Evolutionary conservation across 1,140 invertebrate genomes (phyloP), one percentile per base, ranked within the genome.

Genomic region (Cydia strobilella): DNA sequence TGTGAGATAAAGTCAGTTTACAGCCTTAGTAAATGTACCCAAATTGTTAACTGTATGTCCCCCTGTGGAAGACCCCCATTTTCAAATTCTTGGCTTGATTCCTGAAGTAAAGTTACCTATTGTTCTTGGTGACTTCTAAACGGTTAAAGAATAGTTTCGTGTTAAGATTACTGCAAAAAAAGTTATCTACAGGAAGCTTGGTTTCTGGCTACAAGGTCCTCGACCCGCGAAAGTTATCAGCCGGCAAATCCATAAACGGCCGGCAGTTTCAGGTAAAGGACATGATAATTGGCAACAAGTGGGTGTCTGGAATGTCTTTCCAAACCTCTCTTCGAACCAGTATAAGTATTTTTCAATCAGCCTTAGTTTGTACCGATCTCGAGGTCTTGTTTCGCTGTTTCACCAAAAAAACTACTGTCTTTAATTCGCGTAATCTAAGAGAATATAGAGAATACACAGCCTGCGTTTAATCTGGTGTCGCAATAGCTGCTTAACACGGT

Each of bases 221-320:
- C 20, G 54, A 59, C 54, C 54, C 54, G 10, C 20, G 54, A 59
- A 59, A 59, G 54, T 59, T 23, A 59, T 23, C 54, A 59, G 54
- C 54, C 54, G 54, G 10, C 20, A 12, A 10, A 23, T 1, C 54
- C 54, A 59, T 59, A 59, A 20, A 23, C 20, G 54, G 20, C 54
- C 48, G 15, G 10, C 20, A 59, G 20, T 59, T 59, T 59, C 54
- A 59, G 54, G 20, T 59, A 59, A 59, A 59, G 54, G 54, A 59
- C 54, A n/a, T 12, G 54, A 59, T 59, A 59, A 59, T 59, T 59
- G 54, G 54, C 54, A 59, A 59, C 54, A 59, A 59, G 54, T 59
- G 54, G 54, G 54, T 59, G 18, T 59, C 20, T 23, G 48, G 2
- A 10, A 7, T 23, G n/a, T 59, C 48, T 23, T 59, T 59, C 7